A percentile compares a stretch with the other conserved stretches of the same genome.
Conservation (phyloP, 2,888 invertebrate species). For the Acronicta psi region DNA sequence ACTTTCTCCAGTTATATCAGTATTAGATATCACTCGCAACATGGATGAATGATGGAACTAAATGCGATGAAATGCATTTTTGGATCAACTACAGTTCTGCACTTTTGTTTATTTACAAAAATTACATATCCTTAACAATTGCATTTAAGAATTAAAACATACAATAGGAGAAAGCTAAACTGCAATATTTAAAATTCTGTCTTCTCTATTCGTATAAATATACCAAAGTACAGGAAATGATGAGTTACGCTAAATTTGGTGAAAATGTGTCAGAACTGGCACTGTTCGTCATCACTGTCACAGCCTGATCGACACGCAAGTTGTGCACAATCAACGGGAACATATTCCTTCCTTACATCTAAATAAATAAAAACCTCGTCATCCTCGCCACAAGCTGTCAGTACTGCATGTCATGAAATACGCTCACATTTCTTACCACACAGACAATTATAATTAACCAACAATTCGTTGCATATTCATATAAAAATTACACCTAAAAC, state of each 20-base stretch:
- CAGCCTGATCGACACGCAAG: constrained; percentile 68
- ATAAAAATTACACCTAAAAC: constrained; percentile 35
- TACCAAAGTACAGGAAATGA: constrained; percentile 14
- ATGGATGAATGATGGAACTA: constrained; percentile 16
- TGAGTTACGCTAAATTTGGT: constrained; percentile 56
- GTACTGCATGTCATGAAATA: constrained; percentile 72
- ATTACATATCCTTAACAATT: not conserved
- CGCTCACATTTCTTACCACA: constrained; percentile 61
- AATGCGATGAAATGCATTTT: constrained; percentile 34
- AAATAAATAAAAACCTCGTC: constrained; percentile 49
- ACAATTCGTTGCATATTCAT: constrained; percentile 28
- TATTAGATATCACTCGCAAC: constrained; percentile 10
- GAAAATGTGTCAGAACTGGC: constrained; percentile 63
- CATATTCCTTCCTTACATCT: constrained; percentile 31
- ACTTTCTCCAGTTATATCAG: not conserved
- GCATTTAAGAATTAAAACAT: not conserved
- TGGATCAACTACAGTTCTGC: not conserved
- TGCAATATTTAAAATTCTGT: no score
- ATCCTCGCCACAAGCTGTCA: constrained; percentile 19
- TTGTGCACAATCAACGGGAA: constrained; percentile 46
- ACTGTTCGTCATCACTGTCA: constrained; percentile 69
- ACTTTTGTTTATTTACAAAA: not conserved
- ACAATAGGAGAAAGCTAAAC: constrained; percentile 4
- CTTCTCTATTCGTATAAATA: constrained; percentile 1
- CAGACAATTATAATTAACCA: constrained; percentile 32